Evolutionary conservation across 2,888 invertebrate species (phyloP), one percentile per base, ranked within the genome.

Genomic region (Schizotus pectinicornis): DNA sequence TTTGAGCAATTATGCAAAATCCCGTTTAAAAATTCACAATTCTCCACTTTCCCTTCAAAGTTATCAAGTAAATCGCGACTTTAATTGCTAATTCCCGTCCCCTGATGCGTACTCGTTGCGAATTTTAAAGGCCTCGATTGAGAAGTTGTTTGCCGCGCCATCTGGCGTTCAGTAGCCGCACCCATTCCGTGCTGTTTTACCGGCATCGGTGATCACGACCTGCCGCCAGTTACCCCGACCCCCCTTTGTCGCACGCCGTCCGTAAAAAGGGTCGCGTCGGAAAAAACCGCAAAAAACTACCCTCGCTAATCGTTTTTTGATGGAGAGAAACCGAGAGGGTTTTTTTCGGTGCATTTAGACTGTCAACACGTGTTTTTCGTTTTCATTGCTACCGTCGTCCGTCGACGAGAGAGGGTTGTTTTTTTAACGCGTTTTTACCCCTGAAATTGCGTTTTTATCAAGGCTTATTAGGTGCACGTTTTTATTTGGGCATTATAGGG

Each of bases 301-400:
- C 69, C 68, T 67, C 57, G 59, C 63, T 75, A 74, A 76, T 75
- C 71, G 74, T 72, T 74, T 74, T 76, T 74, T 75, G 74, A 75
- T 73, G 67, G 72, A 66, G 57, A 22, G 22, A 22, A 22, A 22
- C 49, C 43, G 55, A 48, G 30, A 58, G 49, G 58, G 59, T 54
- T 47, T 63, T n/a, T 3, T 22, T 36, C 13, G 35, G 45, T 64
- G 68, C 67, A 63, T 72, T 74, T 72, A 70, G 67, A 62, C 69
- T 74, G 72, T 74, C 76, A 70, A 70, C 76, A 73, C 71, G 61
- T 69, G 68, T 67, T 70, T 73, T 74, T 74, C 69, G 41, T n/a
- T n/a, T n/a, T n/a, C n/a, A n/a, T n/a, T n/a, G n/a, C n/a, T n/a
- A n/a, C n/a, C n/a, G n/a, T n/a, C n/a, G 43, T 54, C 35, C 5